Evolutionary conservation across 2,888 invertebrate species (phyloP).

Genomic region (Mesoligia furuncula): DNA sequence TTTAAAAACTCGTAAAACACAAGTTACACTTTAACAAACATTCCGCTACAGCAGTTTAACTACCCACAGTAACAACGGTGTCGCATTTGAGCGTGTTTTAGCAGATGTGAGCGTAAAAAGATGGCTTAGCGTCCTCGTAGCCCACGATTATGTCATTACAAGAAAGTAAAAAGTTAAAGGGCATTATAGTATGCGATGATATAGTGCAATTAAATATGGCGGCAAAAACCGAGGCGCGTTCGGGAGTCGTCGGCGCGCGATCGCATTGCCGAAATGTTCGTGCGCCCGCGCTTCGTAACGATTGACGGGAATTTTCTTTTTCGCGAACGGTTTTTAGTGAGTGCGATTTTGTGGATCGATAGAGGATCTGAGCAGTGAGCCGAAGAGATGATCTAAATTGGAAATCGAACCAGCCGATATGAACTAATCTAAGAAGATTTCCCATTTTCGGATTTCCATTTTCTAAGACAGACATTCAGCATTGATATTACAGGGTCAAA

Average conservation of each 20-base stretch:
- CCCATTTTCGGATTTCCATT: neutral
- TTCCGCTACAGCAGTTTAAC: slow-evolving; percentile 50
- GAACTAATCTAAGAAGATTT: neutral
- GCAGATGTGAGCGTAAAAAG: slow-evolving; percentile 76
- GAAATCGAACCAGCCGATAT: neutral
- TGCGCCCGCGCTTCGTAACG: slow-evolving; percentile 50
- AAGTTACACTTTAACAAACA: slow-evolving; percentile 52
- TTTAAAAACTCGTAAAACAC: slow-evolving; percentile 52
- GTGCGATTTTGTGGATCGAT: slow-evolving; percentile 29
- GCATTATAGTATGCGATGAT: slow-evolving; percentile 90
- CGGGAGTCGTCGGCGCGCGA: slow-evolving; percentile 56
- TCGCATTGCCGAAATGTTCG: slow-evolving; percentile 69
- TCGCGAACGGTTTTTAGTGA: slow-evolving; percentile 43
- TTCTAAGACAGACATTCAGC: neutral
- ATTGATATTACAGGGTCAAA: neutral
- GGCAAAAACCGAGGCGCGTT: slow-evolving; percentile 67
- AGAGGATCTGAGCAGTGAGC: slow-evolving; percentile 8
- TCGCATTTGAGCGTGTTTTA: slow-evolving; percentile 60
- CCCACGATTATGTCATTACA: slow-evolving; percentile 88
- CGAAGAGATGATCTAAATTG: neutral
- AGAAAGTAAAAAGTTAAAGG: slow-evolving; percentile 83
- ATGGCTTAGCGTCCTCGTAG: slow-evolving; percentile 71
- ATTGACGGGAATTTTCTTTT: slow-evolving; percentile 56
- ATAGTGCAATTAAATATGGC: slow-evolving; percentile 85
- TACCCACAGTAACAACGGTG: slow-evolving; percentile 39